phyloP scores from a whole-genome alignment of 2,113 vertebrate species.

The Ailuropoda melanoleuca region DNA sequence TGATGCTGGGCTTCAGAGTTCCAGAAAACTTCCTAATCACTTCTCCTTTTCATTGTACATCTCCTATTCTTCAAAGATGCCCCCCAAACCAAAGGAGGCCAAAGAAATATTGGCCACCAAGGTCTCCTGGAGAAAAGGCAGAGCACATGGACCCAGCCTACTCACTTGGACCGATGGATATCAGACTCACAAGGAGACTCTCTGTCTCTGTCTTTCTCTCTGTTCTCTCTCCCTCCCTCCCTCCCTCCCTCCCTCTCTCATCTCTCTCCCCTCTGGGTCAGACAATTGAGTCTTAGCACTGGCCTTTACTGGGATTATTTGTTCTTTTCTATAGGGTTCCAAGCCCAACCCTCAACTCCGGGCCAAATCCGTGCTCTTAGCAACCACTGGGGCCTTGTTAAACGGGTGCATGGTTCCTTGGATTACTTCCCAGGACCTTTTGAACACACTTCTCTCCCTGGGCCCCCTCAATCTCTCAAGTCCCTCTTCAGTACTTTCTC shows the following conservation, averaged over 20 bases:
- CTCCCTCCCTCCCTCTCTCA: no score
- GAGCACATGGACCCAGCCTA: neutral
- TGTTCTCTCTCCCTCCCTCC: neutral
- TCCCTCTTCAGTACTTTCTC: conserved; percentile 40
- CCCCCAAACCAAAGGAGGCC: neutral
- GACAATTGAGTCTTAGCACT: conserved; percentile 31
- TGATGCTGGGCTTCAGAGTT: neutral
- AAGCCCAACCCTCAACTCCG: conserved; percentile 8
- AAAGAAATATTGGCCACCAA: neutral
- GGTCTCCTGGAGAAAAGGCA: conserved; percentile 6
- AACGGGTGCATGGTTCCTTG: conserved; percentile 38
- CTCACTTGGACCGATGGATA: neutral
- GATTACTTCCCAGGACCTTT: conserved; percentile 72
- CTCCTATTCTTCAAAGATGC: neutral
- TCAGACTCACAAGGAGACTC: neutral
- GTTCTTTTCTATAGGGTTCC: conserved; percentile 64
- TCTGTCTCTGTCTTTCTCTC: neutral
- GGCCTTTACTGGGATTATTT: conserved; percentile 56
- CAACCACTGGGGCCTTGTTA: conserved; percentile 66
- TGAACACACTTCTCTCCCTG: conserved; percentile 50
- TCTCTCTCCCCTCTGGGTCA: neutral
- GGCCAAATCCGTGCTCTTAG: conserved; percentile 68
- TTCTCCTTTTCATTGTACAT: neutral
- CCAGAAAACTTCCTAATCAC: neutral
- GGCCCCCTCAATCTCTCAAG: conserved; percentile 18